Conservation (phyloP, 2,113 vertebrate genomes). For the Clupea harengus region DNA sequence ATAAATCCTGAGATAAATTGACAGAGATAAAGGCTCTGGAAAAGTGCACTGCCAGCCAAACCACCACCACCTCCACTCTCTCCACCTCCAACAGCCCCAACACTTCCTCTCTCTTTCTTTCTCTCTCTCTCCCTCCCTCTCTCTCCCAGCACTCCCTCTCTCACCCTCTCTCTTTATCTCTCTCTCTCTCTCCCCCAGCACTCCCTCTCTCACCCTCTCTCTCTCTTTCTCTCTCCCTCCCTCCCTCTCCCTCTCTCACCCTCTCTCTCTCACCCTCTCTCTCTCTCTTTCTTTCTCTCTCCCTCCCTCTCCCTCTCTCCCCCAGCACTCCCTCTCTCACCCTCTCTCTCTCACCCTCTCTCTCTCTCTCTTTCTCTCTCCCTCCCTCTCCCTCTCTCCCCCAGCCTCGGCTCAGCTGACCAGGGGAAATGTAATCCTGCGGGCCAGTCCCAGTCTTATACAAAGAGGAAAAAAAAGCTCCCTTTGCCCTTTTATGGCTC, state of each 20-base stretch:
- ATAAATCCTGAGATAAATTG: conserved; percentile 20
- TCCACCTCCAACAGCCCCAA: background rate
- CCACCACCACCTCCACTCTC: background rate
- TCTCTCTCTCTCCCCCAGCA: background rate
- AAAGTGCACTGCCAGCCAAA: conserved; percentile 11
- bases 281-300: background rate
- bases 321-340: background rate
- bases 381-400: background rate
- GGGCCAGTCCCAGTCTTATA: background rate
- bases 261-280: background rate
- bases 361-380: background rate
- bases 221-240: background rate
- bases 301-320: background rate
- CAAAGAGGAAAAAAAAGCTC: background rate
- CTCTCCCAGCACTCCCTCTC: background rate
- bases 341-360: background rate
- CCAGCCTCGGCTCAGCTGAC: background rate
- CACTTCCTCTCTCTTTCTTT: background rate
- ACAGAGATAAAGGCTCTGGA: conserved; percentile 5
- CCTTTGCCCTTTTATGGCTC: conserved; percentile 2
- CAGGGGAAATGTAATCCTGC: conserved; percentile 24
- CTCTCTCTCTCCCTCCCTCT: background rate
- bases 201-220: background rate
- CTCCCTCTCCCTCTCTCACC: background rate
- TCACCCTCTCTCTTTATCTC: background rate